Conservation (phyloP, 2,888 invertebrate genomes). For the Coleophora flavipennella region DNA sequence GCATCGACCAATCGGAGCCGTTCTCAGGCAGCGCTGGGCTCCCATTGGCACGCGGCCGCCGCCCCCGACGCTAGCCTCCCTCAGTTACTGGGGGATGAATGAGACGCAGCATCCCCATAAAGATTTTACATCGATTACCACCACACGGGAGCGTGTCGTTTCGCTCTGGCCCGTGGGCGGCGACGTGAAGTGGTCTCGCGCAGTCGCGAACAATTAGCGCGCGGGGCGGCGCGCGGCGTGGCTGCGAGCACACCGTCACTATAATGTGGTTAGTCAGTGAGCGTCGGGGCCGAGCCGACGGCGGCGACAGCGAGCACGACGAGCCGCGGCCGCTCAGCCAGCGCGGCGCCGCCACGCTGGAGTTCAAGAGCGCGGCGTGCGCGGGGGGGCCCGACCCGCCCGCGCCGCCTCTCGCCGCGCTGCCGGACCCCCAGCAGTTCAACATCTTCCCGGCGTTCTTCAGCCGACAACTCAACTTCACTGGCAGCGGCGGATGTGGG, state of each 20-base stretch:
- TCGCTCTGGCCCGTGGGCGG: constrained; percentile 58
- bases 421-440: constrained; percentile 84
- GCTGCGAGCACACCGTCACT: constrained; percentile 61
- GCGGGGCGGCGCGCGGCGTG: constrained; percentile 57
- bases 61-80: constrained; percentile 27
- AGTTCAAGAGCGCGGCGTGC: constrained; percentile 86
- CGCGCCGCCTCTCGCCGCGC: constrained; percentile 71
- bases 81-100: constrained; percentile 35
- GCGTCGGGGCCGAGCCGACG: constrained; percentile 74
- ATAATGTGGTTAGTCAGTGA: constrained; percentile 78
- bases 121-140: constrained; percentile 65
- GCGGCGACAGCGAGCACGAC: constrained; percentile 57
- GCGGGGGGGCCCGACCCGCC: constrained; percentile 69
- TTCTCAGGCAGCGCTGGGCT: constrained; percentile 28
- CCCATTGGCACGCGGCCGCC: constrained; percentile 23
- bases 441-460: constrained; percentile 94
- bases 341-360: constrained; percentile 80
- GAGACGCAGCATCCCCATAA: constrained; percentile 61
- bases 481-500: constrained; percentile 77
- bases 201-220: constrained; percentile 69
- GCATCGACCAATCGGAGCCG: constrained; percentile 17
- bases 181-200: constrained; percentile 54
- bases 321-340: constrained; percentile 58
- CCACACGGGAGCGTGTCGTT: constrained; percentile 53
- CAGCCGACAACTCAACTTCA: constrained; percentile 89